Conservation (phyloP, 2,113 vertebrate genomes). For the Macheiramphus alcinus region DNA sequence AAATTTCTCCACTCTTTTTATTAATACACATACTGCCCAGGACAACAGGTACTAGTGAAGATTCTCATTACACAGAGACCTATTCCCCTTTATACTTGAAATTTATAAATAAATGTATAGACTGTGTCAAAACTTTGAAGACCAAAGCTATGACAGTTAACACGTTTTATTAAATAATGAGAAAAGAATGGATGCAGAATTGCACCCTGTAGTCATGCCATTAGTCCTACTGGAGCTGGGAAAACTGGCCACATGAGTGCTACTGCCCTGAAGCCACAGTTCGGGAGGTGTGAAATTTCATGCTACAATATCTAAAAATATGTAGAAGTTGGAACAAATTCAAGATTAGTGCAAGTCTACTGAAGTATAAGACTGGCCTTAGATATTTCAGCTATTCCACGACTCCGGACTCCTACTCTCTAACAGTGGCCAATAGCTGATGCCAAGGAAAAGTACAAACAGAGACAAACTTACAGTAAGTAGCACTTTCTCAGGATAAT, state of each 20-base stretch:
- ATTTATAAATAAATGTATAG: not conserved
- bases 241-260: not conserved
- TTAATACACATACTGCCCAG: not conserved
- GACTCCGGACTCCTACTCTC: not conserved
- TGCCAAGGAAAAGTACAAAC: not conserved
- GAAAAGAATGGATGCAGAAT: not conserved
- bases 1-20: not conserved
- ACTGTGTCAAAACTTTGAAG: not conserved
- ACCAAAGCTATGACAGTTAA: not conserved
- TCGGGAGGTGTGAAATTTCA: not conserved
- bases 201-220: not conserved
- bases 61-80: not conserved
- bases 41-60: not conserved
- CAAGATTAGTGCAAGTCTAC: not conserved
- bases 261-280: not conserved
- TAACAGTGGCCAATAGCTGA: not conserved
- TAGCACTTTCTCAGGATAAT: not conserved
- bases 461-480: not conserved
- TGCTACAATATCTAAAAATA: slow-evolving; percentile 5
- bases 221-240: not conserved
- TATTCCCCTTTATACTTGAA: not conserved
- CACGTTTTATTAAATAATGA: not conserved
- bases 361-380: not conserved
- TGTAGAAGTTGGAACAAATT: slow-evolving; percentile 5
- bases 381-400: not conserved